Evolutionary conservation across 2,797 vertebrate species (phyloP).

Genomic region (Agapornis canus): DNA sequence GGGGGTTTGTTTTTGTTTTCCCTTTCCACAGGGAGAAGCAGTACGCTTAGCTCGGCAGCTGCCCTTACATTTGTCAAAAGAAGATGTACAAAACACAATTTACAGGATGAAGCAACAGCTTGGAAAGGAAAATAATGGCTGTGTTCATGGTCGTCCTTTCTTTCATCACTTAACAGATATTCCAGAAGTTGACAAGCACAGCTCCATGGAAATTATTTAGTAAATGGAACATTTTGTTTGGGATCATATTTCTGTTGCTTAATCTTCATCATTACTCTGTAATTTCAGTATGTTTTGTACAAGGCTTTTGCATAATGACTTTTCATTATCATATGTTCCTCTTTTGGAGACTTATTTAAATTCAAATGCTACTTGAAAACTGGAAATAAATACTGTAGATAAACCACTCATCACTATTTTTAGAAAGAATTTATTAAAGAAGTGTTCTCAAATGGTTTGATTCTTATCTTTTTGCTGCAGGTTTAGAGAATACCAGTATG

Average conservation of each 20-base stretch:
- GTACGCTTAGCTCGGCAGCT: conserved; percentile 90
- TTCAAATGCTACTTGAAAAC: not conserved
- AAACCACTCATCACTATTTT: not conserved
- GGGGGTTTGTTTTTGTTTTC: conserved; percentile 21
- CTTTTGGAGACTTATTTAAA: not conserved
- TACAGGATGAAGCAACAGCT: conserved; percentile 86
- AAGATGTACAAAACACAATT: conserved; percentile 86
- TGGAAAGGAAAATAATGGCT: conserved; percentile 77
- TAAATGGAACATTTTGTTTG: conserved; percentile 61
- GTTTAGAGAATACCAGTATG: not conserved
- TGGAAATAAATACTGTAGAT: conserved; percentile 1
- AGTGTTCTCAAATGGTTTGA: not conserved
- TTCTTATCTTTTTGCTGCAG: conserved; percentile 2
- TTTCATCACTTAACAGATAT: conserved; percentile 86
- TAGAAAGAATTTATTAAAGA: not conserved
- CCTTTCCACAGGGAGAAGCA: conserved; percentile 87
- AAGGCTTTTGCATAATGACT: not conserved
- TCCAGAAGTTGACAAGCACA: conserved; percentile 76
- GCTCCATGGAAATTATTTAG: conserved; percentile 46
- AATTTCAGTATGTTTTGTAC: conserved; percentile 24
- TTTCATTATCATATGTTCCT: not conserved
- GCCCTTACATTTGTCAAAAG: conserved; percentile 83
- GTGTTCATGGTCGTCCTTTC: conserved; percentile 91
- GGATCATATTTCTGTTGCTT: conserved; percentile 24
- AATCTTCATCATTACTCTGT: conserved; percentile 21